Base-by-base conservation (phyloP, 2,113 vertebrate genomes). In the Vulpes vulpes region DNA sequence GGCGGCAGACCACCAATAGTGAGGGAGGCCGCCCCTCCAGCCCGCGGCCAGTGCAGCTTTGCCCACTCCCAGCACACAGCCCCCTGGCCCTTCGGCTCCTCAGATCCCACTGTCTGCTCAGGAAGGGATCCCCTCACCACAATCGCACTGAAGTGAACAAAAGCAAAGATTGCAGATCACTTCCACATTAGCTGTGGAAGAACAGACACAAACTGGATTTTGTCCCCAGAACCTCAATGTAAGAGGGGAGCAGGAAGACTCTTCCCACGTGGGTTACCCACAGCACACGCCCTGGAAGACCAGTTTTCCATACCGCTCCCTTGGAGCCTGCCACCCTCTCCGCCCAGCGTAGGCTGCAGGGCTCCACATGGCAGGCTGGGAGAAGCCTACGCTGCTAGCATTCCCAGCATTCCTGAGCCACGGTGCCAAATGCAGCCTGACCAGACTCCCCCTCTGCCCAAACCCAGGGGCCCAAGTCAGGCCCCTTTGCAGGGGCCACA, bases 321-420 rank as follows among this genome's bases (percentile, higher is more conserved):
- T 89, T 86, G 91, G 95, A 96, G 84, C 84, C 84, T 93, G 88
- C 96, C 94, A 96, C 96, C 91, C 94, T 95, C 88, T 83, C 79
- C 23, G 81, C 88, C 93, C 95, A 80, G 62, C 79, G 14, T 80
- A 79, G 97, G 93, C 76, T 69, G 67, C 1, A 80, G 93, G 97
- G 88, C 88, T 97, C 79, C 55, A 87, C 93, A 92, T 64, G 85
- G 96, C 94, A 84, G 91, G 60, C 93, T 60, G 69, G 71, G 69
- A 95, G 89, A 76, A 89, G 92, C 97, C 96, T 62, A 93, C 89
- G 59, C 96, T 73, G 69, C 95, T 81, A 60, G 65, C 97, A 97
- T 97, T 98, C 97, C 93, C 98, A 93, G 95, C 97, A 97, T 98
- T 98, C 98, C 96, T 97, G 95, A 97, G 87, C 91, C 43, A 23